Percentiles rank a stretch among this genome's conserved stretches.
phyloP scores from a whole-genome alignment of 2,113 vertebrate genomes.

The Bothrops jararaca region DNA sequence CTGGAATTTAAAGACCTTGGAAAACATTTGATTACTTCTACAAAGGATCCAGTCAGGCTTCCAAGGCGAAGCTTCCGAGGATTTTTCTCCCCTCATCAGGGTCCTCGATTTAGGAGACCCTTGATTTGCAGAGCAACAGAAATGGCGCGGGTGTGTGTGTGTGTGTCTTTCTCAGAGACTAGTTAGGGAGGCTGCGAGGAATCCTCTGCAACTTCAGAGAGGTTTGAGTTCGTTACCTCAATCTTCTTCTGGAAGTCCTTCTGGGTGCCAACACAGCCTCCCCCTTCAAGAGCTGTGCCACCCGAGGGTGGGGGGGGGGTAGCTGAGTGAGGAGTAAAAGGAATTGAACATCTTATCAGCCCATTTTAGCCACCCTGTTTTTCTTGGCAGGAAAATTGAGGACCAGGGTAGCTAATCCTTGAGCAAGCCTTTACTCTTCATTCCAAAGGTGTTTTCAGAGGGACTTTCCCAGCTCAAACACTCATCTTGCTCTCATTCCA shows the following conservation, averaged over 20 bases:
- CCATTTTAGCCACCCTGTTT: background rate
- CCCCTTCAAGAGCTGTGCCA: background rate
- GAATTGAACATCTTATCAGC: background rate
- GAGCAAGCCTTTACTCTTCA: background rate
- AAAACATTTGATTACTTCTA: background rate
- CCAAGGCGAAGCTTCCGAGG: background rate
- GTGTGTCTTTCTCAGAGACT: background rate
- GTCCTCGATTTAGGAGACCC: background rate
- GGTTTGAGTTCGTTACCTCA: background rate
- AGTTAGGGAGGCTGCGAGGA: background rate
- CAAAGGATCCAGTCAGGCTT: background rate
- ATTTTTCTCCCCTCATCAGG: background rate
- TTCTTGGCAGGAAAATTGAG: background rate
- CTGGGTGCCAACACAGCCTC: background rate
- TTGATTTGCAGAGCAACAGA: background rate
- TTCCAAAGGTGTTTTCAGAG: background rate
- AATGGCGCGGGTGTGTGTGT: background rate
- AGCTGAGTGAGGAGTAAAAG: background rate
- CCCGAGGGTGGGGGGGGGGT: background rate
- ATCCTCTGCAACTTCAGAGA: background rate
- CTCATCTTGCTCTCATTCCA: background rate
- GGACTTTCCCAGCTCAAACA: background rate
- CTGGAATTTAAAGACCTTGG: background rate
- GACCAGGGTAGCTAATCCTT: background rate
- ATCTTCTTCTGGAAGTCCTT: background rate